phyloP scores from a whole-genome alignment of 2,888 invertebrate genomes.

The Sympetrum striolatum region DNA sequence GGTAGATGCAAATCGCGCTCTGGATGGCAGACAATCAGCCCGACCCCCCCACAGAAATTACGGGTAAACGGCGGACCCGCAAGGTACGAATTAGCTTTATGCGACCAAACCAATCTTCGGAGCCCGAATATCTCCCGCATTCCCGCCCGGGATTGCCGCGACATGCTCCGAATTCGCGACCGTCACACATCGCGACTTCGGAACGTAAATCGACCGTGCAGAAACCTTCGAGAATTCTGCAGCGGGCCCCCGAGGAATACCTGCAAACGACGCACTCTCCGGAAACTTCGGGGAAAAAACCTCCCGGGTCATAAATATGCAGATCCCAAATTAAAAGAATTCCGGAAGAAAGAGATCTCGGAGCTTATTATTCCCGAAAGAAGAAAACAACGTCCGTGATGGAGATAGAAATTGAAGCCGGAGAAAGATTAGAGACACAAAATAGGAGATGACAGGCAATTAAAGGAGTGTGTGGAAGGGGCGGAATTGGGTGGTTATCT shows the following conservation, averaged over 20 bases:
- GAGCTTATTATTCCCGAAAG: background rate
- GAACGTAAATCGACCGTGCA: too few species aligned
- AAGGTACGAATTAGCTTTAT: too few species aligned
- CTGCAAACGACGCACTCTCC: background rate
- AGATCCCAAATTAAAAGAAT: background rate
- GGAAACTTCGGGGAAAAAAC: background rate
- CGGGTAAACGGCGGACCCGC: too few species aligned
- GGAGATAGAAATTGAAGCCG: background rate
- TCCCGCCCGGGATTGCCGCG: too few species aligned
- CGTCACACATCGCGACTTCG: too few species aligned
- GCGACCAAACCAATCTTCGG: too few species aligned
- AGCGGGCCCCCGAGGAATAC: too few species aligned
- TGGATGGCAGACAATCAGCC: too few species aligned
- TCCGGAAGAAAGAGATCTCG: background rate
- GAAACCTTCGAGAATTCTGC: too few species aligned
- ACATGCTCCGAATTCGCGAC: too few species aligned
- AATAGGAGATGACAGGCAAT: constrained; percentile 36
- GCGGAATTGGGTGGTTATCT: background rate
- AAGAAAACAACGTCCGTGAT: background rate
- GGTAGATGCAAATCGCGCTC: background rate
- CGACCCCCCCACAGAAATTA: too few species aligned
- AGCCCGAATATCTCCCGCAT: too few species aligned
- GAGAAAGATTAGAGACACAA: background rate
- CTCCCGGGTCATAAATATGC: background rate
- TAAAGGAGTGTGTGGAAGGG: constrained; percentile 4